Evolutionary conservation across 1,140 invertebrate genomes (phyloP), one percentile per base, ranked within the genome.

Genomic region (Theocolax elegans): DNA sequence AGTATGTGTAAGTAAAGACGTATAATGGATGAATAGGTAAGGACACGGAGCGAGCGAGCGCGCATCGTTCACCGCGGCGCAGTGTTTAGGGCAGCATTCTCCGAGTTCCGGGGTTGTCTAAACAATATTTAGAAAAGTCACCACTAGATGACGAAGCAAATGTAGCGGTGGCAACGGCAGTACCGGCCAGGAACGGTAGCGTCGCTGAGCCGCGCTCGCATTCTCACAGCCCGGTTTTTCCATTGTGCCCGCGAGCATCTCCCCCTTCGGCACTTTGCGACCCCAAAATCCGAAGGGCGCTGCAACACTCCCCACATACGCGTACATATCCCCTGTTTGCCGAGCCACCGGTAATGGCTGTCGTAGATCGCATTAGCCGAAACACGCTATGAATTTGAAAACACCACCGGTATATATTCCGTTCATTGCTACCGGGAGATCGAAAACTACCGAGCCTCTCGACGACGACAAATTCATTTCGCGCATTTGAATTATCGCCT

Each of bases 101-200:
- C 58, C 46, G 17, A 56, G 48, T 62, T 69, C 49, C 67, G 38
- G 38, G 59, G 40, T 31, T 71, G 68, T 71, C 60, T 23, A 71
- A 71, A 40, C 62, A 75, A 74, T 85, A 80, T 84, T 84, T 83
- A 84, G 81, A 77, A 81, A 85, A 85, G 83, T 85, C 84, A 85
- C 81, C 79, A 77, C 72, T 83, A 86, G 83, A 85, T 83, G 82
- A 85, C 82, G 78, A 77, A 75, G 69, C 72, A 72, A 72, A 69
- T 63, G 63, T 71, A 71, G 76, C 77, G 76, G n/a, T 23, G 15
- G 1, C 23, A 21, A 19, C 40, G 2, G 42, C 15, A 17, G 51
- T 13, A 19, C n/a, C 19, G 23, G 38, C 3, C 19, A 31, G 17
- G 9, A 46, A 15, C 6, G 13, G 51, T 15, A 21, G 21, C 15